Evolutionary conservation across 2,797 vertebrate genomes (phyloP), one percentile per base, ranked within the genome.

Genomic region (Sternarchorhynchus goeldii): DNA sequence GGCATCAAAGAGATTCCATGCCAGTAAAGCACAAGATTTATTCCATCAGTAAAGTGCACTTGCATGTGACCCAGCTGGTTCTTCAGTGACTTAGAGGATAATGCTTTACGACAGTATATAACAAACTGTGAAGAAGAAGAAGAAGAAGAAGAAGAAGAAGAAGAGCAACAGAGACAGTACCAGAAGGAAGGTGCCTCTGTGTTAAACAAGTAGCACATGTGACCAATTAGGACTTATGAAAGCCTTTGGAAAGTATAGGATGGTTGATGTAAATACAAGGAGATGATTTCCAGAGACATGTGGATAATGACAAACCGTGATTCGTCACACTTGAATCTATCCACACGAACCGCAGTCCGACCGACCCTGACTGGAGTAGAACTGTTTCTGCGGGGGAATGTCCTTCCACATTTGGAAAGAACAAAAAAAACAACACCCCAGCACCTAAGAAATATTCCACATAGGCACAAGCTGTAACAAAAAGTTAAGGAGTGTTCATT

Each of bases 161-260:
- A 17, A 36, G 64, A 21, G n/a, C 36, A 20, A 55, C 57, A 75
- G 79, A 78, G 77, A 75, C 68, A 73, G 81, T 82, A 76, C 76
- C 73, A 31, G 57, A 29, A 56, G 36, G 6, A 18, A 45, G 56
- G 57, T 64, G 39, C 80, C 83, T 84, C 81, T 41, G 2, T 58
- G 68, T 66, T 59, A 82, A 87, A 84, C 86, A 79, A 83, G 77
- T 80, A 76, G 79, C 88, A 89, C 86, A 84, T 90, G 89, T 81
- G 80, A 87, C 82, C 81, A 78, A 88, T 89, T 89, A 89, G 65
- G 73, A 66, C 84, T 80, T 53, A 20, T 41, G 82, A 79, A 79
- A 60, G 84, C 82, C 87, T 66, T 60, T 75, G 82, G 75, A 88
- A 82, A 88, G 83, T 80, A 82, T 88, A 87, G 80, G 84, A 78